Evolutionary conservation across 2,888 invertebrate species (phyloP).

Genomic region (Pristionchus maxplancki): DNA sequence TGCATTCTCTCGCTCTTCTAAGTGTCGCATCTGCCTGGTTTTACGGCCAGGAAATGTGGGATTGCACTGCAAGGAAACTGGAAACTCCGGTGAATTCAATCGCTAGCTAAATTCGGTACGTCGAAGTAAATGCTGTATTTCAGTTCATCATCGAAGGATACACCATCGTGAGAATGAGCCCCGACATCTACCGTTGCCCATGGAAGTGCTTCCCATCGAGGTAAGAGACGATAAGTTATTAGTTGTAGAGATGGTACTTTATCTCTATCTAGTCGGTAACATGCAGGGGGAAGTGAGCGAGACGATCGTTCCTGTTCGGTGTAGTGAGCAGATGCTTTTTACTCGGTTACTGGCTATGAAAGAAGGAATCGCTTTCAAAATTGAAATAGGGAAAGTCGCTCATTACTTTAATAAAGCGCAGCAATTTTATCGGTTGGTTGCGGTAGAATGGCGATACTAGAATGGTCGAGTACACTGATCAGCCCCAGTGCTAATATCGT

Average conservation of each 20-base stretch:
- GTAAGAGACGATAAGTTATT: not conserved
- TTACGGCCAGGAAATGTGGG: not conserved
- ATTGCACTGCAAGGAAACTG: not conserved
- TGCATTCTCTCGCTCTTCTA: not conserved
- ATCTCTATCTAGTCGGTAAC: not conserved
- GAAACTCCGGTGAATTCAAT: not conserved
- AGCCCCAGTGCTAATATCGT: too few species aligned
- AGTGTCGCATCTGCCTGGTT: not conserved
- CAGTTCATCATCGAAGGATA: not conserved
- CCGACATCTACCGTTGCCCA: not conserved
- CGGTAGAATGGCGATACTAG: too few species aligned
- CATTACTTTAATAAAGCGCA: too few species aligned
- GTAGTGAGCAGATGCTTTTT: too few species aligned
- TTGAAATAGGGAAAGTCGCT: too few species aligned
- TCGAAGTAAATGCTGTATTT: too few species aligned
- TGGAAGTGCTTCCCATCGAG: not conserved
- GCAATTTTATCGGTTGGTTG: too few species aligned
- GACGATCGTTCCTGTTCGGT: too few species aligned
- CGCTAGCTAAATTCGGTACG: too few species aligned
- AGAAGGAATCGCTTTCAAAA: not conserved
- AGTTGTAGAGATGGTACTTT: not conserved
- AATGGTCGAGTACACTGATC: too few species aligned
- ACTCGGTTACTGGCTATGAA: not conserved
- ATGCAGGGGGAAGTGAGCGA: too few species aligned
- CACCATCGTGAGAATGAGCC: not conserved